Evolutionary conservation across 2,113 vertebrate genomes (phyloP).

Genomic region (Dolichotis patagonum): DNA sequence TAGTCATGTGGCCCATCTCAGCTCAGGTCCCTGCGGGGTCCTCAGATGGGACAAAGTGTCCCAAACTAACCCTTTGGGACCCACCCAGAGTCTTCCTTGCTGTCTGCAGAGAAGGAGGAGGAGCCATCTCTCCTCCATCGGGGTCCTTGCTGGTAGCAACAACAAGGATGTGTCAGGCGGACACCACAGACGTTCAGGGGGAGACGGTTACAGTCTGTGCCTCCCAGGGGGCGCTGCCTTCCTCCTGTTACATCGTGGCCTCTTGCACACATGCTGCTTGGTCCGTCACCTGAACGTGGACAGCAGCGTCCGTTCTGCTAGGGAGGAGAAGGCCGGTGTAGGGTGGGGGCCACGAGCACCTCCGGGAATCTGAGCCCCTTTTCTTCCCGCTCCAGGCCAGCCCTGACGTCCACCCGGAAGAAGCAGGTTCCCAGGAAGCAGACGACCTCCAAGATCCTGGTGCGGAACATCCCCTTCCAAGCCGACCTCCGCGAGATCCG

Average conservation of each 20-base stretch:
- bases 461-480: conserved; percentile 97
- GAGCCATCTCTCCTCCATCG: accelerated
- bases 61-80: neutral
- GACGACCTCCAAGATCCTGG: conserved; percentile 95
- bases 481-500: conserved; percentile 92
- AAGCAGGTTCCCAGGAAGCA: conserved; percentile 93
- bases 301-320: accelerated
- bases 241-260: neutral
- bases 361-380: accelerated
- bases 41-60: accelerated
- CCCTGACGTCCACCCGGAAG: conserved; percentile 85
- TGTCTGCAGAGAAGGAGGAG: neutral
- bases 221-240: neutral
- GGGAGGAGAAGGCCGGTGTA: too few species aligned
- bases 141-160: too few species aligned
- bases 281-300: too few species aligned
- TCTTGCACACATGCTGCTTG: accelerated
- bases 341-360: accelerated
- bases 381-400: conserved; percentile 80
- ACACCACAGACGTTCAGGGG: accelerated
- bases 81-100: neutral
- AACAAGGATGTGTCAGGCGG: accelerated
- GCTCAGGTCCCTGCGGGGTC: neutral
- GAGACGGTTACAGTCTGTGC: accelerated
- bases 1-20: too few species aligned